phyloP scores from a whole-genome alignment of 2,113 vertebrate species.

The Pachypanchax playfairii region DNA sequence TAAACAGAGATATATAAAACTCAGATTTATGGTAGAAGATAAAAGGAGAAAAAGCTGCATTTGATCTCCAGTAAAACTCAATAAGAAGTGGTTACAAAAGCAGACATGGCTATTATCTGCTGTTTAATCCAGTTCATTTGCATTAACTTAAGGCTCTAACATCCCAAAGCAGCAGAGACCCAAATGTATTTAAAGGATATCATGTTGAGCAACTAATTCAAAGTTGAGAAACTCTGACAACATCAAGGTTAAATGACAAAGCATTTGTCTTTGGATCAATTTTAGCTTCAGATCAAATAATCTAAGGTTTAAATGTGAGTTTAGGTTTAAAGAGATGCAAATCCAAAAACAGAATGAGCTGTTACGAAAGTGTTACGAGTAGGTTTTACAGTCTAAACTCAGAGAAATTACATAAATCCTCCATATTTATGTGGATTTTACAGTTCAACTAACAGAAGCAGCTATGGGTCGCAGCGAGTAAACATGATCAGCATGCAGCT shows the following conservation, averaged over 20 bases:
- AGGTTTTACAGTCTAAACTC: neutral
- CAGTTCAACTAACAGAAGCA: neutral
- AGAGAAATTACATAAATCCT: neutral
- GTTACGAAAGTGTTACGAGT: neutral
- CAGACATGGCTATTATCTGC: no score
- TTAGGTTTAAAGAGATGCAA: neutral
- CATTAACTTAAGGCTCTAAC: no score
- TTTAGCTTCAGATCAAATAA: neutral
- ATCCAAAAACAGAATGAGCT: neutral
- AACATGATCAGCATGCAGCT: slow-evolving; percentile 6
- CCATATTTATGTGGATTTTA: neutral
- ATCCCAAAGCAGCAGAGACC: no score
- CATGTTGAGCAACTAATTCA: neutral
- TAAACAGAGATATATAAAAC: neutral
- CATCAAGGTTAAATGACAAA: neutral
- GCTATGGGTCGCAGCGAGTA: neutral
- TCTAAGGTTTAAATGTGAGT: neutral
- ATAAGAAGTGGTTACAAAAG: neutral
- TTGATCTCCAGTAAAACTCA: neutral
- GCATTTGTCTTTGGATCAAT: no score
- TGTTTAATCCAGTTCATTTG: no score
- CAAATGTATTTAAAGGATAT: no score
- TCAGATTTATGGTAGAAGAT: neutral
- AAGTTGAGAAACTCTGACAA: slow-evolving; percentile 1
- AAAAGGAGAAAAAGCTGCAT: neutral